These are phyloP conservation scores for Urosaurus nigricauda DNA, from an alignment of 2,797 vertebrate species.

Conservation along the genomic window DNA sequence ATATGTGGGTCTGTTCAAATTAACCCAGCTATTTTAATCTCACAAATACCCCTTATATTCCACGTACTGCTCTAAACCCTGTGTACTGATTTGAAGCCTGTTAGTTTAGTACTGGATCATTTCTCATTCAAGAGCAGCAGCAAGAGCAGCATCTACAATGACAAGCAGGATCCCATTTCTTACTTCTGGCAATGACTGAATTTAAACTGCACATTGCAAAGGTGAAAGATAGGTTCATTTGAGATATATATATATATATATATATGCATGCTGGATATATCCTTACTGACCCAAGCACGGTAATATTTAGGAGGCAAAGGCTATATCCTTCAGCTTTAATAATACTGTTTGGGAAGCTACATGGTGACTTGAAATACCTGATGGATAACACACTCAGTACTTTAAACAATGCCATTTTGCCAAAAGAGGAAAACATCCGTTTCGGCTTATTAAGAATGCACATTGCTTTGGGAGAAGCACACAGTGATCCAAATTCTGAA, in stretches of 20 bases:
- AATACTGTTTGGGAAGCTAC: neutral
- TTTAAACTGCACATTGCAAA: neutral
- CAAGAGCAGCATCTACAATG: neutral
- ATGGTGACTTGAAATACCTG: neutral
- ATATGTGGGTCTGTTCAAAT: neutral
- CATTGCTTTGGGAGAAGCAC: accelerated
- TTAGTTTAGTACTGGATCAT: neutral
- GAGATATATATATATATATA: neutral
- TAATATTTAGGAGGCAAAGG: accelerated
- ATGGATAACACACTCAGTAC: neutral
- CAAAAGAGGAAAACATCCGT: neutral
- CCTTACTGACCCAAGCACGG: accelerated
- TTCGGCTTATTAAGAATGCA: neutral
- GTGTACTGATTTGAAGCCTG: neutral
- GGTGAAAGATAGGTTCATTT: too few species aligned
- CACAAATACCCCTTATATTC: neutral
- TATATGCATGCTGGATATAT: accelerated
- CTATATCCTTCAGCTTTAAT: accelerated
- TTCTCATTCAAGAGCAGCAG: neutral
- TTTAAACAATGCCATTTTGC: accelerated
- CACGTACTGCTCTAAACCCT: neutral
- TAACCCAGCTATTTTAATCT: neutral
- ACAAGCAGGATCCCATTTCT: neutral
- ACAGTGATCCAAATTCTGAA: accelerated
- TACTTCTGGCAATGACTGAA: neutral